Conservation (phyloP, 1,140 invertebrate genomes). For the Coenobita brevimanus region DNA sequence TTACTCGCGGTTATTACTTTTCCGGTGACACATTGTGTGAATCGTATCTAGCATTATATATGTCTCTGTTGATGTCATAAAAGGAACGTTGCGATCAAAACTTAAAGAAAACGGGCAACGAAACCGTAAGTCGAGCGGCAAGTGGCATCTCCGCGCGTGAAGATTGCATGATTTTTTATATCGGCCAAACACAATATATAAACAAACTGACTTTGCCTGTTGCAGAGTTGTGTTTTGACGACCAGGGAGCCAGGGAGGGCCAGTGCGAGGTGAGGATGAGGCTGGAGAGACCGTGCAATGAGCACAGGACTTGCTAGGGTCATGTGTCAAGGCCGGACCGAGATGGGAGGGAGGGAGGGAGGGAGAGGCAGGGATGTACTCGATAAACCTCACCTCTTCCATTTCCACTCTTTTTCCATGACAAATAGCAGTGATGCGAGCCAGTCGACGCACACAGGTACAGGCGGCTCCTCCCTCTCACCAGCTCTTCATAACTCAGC, state of each 20-base stretch:
- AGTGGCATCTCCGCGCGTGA: constrained; percentile 41
- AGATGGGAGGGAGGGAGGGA: constrained; percentile 18
- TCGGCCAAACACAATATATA: constrained; percentile 62
- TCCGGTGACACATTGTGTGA: neutral
- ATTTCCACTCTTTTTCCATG: neutral
- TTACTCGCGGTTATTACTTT: neutral
- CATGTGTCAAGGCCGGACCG: constrained; percentile 53
- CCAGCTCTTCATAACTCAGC: constrained; percentile 40
- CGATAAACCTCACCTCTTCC: neutral
- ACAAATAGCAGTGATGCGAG: neutral
- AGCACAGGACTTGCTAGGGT: constrained; percentile 11
- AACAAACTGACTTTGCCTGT: constrained; percentile 62
- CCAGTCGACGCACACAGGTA: neutral
- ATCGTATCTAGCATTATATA: neutral
- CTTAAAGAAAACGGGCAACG: neutral
- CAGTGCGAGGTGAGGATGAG: neutral
- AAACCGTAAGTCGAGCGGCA: constrained; percentile 10
- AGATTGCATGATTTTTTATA: constrained; percentile 67
- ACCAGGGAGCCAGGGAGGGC: neutral
- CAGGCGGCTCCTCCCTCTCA: neutral
- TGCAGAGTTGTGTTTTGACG: constrained; percentile 48
- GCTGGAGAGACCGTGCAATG: neutral
- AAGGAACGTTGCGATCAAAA: neutral
- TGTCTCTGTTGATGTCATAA: neutral
- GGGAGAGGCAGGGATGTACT: constrained; percentile 16